Evolutionary conservation across 1,140 invertebrate genomes (phyloP).

Genomic region (Macrostomum lignano): DNA sequence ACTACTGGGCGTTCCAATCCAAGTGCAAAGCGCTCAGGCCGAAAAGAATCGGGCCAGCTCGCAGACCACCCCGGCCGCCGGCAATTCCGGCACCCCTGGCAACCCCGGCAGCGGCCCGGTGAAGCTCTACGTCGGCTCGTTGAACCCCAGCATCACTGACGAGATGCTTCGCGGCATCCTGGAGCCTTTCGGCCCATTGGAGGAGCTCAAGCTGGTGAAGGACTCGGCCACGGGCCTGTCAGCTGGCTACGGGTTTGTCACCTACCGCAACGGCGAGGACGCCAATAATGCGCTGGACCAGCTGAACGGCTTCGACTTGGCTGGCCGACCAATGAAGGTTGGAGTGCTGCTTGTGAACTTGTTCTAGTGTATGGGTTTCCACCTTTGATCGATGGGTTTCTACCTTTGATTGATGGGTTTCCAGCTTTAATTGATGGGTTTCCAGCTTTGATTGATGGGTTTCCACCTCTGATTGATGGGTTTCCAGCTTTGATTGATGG

Average conservation of each 20-base stretch:
- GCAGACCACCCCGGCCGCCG: constrained; percentile 3
- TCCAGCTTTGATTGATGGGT: too few relatives aligned
- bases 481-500: too few relatives aligned
- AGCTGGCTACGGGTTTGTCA: constrained; percentile 87
- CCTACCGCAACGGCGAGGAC: constrained; percentile 81
- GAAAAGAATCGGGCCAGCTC: constrained; percentile 53
- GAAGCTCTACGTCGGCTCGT: constrained; percentile 74
- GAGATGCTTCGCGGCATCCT: constrained; percentile 94
- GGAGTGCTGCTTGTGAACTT: constrained; percentile 9
- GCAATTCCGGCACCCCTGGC: too few relatives aligned
- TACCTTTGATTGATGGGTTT: too few relatives aligned
- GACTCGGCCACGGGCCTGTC: constrained; percentile 64
- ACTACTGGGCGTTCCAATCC: constrained; percentile 41
- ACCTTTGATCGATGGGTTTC: too few relatives aligned
- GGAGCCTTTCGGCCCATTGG: constrained; percentile 76
- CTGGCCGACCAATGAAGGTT: constrained; percentile 93
- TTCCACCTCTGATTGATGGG: too few relatives aligned
- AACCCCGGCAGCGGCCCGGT: constrained; percentile 49
- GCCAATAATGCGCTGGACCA: constrained; percentile 94
- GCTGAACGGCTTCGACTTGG: constrained; percentile 90
- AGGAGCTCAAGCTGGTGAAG: constrained; percentile 65
- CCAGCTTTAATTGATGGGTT: too few relatives aligned
- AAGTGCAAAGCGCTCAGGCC: constrained; percentile 88
- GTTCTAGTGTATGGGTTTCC: too few relatives aligned
- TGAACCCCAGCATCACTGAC: constrained; percentile 96